Evolutionary conservation across 2,888 invertebrate genomes (phyloP), one percentile per base, ranked within the genome.

Genomic region (Lasioglossum villosulum): DNA sequence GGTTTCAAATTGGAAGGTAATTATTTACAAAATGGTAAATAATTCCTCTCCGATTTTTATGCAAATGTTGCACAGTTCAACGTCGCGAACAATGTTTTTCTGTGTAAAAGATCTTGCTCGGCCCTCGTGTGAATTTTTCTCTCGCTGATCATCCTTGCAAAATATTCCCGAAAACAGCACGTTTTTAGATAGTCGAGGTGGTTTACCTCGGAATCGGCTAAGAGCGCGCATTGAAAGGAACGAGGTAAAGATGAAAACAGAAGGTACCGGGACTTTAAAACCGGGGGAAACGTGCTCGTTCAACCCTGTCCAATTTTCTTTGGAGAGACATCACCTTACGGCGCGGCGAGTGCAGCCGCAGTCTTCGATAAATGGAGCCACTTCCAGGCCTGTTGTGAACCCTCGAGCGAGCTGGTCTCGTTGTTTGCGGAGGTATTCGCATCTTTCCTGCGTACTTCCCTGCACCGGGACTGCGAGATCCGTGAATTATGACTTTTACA

Each of bases 401-500:
- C 14, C 37, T 19, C 27, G 23, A 59, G 59, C 70, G 45, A 82
- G 39, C 70, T 48, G 5, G 30, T 68, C 16, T 23, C 30, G 59
- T 23, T 37, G 74, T 77, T 83, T 27, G 48, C 59, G 12, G 3
- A 27, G 70, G 59, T 74, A 78, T 71, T 59, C 74, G 19, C 48
- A 34, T 16, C 34, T 68, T 48, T 56, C 59, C 42, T 70, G 75
- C 77, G 48, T 73, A 27, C n/a, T 27, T 19, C n/a, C 16, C 8
- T 19, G 59, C 75, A 75, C 63, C 42, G 59, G 82, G 77, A 74
- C 52, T 23, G 3, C 52, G n/a, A n/a, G 77, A 71, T 73, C 37
- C 71, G 74, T 87, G 83, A 90, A 86, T 90, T 89, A 86, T 84
- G 88, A 85, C 73, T 75, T 84, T 88, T 78, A 63, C 71, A 80